Evolutionary conservation across 2,113 vertebrate genomes (phyloP).

Genomic region (Vulpes lagopus): DNA sequence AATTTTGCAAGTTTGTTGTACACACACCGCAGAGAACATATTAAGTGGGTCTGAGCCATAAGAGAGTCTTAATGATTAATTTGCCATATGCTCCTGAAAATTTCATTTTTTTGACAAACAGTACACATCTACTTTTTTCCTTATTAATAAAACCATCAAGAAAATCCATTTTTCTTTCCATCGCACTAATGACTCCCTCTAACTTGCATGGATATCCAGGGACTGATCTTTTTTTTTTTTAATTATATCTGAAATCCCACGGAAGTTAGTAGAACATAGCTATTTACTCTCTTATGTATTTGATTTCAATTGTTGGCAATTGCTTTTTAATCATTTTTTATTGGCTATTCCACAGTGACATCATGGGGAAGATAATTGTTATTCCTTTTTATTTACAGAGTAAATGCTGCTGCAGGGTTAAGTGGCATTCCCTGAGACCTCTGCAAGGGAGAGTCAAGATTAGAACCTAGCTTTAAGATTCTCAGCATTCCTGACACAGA

Average conservation of each 20-base stretch:
- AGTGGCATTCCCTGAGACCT: background rate
- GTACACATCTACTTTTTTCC: constrained; percentile 62
- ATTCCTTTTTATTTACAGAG: constrained; percentile 67
- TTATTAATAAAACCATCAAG: constrained; percentile 75
- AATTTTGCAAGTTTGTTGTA: constrained; percentile 78
- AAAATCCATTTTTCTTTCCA: constrained; percentile 70
- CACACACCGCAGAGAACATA: constrained; percentile 74
- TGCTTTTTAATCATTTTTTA: constrained; percentile 75
- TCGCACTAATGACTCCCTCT: constrained; percentile 65
- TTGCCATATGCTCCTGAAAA: constrained; percentile 80
- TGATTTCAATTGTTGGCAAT: constrained; percentile 66
- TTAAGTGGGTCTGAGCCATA: constrained; percentile 76
- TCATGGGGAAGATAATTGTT: constrained; percentile 61
- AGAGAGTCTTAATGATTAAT: constrained; percentile 83
- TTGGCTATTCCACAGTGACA: constrained; percentile 67
- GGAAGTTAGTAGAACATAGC: constrained; percentile 43
- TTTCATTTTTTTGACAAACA: constrained; percentile 73
- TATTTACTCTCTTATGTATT: constrained; percentile 59
- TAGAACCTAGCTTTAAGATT: background rate
- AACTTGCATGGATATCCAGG: constrained; percentile 18
- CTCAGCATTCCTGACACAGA: background rate
- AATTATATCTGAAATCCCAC: constrained; percentile 63
- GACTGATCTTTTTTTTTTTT: constrained; percentile 51
- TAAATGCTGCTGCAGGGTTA: background rate
- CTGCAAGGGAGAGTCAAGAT: background rate